Evolutionary conservation across 2,797 vertebrate species (phyloP).

Genomic region (Novumbra hubbsi): DNA sequence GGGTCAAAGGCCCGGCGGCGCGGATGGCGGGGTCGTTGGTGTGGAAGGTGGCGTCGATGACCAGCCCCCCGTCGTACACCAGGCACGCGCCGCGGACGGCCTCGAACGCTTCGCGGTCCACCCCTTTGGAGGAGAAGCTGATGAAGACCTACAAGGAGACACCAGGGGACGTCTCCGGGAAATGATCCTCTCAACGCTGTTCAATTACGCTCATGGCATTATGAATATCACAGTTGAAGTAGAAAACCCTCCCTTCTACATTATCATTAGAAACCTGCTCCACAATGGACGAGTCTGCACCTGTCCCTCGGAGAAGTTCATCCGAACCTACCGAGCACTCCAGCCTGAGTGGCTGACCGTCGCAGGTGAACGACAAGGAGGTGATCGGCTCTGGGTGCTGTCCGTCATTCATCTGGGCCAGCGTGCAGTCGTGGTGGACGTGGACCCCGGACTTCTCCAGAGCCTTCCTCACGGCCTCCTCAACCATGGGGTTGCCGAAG

Average conservation of each 20-base stretch:
- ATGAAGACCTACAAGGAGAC: conserved; percentile 79
- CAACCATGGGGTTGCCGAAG: conserved; percentile 67
- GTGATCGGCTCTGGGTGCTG: conserved; percentile 65
- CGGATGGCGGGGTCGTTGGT: conserved; percentile 81
- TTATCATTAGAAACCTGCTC: not conserved
- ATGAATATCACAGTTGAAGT: not conserved
- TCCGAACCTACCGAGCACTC: conserved; percentile 80
- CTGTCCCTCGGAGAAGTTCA: not conserved
- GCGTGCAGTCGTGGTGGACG: conserved; percentile 66
- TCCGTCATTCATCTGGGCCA: conserved; percentile 78
- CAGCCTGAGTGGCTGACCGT: conserved; percentile 67
- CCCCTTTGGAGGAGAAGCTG: conserved; percentile 76
- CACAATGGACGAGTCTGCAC: not conserved
- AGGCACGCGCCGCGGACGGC: conserved; percentile 82
- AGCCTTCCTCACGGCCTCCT: conserved; percentile 57
- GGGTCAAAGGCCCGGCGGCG: conserved; percentile 87
- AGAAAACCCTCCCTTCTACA: not conserved
- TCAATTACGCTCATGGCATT: not conserved
- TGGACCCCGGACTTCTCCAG: conserved; percentile 63
- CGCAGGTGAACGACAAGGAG: conserved; percentile 74
- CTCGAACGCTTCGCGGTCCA: conserved; percentile 81
- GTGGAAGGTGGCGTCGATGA: conserved; percentile 78
- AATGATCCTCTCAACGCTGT: not conserved
- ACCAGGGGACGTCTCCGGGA: not conserved
- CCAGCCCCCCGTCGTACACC: conserved; percentile 83